These are phyloP conservation scores for Bibio marci DNA, from an alignment of 2,888 invertebrate genomes.

Conservation along the genomic window DNA sequence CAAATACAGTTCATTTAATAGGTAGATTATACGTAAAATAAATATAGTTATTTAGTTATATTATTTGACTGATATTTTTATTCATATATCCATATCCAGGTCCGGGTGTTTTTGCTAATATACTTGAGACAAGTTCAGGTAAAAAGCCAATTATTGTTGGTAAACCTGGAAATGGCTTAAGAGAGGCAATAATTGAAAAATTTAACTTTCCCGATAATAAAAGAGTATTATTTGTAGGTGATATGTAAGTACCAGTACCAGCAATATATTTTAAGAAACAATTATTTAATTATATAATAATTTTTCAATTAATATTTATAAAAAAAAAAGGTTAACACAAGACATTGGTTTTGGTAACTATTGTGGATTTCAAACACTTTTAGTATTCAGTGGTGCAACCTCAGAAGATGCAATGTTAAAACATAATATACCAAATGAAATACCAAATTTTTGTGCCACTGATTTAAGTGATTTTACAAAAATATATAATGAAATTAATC, in stretches of 20 bases:
- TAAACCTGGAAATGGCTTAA: conserved; percentile 30
- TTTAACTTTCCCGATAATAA: conserved; percentile 35
- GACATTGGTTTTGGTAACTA: conserved; percentile 58
- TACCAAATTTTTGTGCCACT: too few relatives aligned
- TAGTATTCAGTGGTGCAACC: conserved; percentile 41
- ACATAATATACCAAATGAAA: too few relatives aligned
- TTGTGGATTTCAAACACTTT: conserved; percentile 51
- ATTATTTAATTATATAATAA: too few relatives aligned
- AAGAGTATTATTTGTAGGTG: conserved; percentile 66
- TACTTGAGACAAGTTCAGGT: conserved; percentile 24
- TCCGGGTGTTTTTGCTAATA: conserved; percentile 8
- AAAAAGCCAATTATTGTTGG: conserved; percentile 26
- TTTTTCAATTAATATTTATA: too few relatives aligned
- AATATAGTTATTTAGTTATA: too few relatives aligned
- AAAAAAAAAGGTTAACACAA: conserved; percentile 42
- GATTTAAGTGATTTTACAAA: too few relatives aligned
- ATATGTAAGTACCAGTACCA: conserved; percentile 38
- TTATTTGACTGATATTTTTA: too few relatives aligned
- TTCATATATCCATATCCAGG: too few relatives aligned
- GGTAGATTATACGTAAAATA: conserved; percentile 10
- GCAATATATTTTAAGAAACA: too few relatives aligned
- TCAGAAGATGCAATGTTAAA: too few relatives aligned
- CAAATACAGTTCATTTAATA: conserved; percentile 19
- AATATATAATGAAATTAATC: too few relatives aligned
- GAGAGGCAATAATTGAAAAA: conserved; percentile 18